phyloP scores from a whole-genome alignment of 2,797 vertebrate species.

The Sorex maritimensis region DNA sequence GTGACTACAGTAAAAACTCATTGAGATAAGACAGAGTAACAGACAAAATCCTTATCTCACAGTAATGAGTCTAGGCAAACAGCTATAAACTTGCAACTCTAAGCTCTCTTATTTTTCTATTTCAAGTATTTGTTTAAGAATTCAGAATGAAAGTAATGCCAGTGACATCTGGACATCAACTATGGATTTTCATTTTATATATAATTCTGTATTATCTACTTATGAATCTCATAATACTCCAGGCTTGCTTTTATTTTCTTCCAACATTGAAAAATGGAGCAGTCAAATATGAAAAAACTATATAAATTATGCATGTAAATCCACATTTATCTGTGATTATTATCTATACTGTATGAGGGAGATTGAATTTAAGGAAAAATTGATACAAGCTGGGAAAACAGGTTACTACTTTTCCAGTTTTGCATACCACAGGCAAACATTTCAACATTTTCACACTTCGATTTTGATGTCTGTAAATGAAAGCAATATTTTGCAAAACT shows the following conservation, averaged over 20 bases:
- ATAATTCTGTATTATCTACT: constrained; percentile 35
- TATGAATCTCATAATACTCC: constrained; percentile 6
- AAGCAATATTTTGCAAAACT: constrained; percentile 44
- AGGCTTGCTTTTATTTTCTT: background rate
- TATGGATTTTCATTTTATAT: constrained; percentile 24
- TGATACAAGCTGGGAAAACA: constrained; percentile 44
- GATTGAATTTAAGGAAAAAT: constrained; percentile 29
- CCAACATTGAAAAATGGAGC: background rate
- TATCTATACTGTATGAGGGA: background rate
- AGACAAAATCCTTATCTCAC: background rate
- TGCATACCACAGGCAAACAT: constrained; percentile 48
- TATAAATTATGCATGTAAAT: constrained; percentile 63
- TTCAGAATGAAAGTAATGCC: background rate
- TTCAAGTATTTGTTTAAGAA: background rate
- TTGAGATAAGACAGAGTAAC: background rate
- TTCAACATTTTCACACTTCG: constrained; percentile 58
- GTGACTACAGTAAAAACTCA: background rate
- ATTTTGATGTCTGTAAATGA: constrained; percentile 67
- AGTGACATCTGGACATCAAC: background rate
- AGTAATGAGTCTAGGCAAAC: background rate
- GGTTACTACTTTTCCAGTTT: constrained; percentile 35
- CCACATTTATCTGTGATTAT: constrained; percentile 45
- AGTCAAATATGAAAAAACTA: constrained; percentile 1
- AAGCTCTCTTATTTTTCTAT: too few species aligned
- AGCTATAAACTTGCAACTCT: background rate